Evolutionary conservation across 2,113 vertebrate species (phyloP).

Genomic region (Anhinga anhinga): DNA sequence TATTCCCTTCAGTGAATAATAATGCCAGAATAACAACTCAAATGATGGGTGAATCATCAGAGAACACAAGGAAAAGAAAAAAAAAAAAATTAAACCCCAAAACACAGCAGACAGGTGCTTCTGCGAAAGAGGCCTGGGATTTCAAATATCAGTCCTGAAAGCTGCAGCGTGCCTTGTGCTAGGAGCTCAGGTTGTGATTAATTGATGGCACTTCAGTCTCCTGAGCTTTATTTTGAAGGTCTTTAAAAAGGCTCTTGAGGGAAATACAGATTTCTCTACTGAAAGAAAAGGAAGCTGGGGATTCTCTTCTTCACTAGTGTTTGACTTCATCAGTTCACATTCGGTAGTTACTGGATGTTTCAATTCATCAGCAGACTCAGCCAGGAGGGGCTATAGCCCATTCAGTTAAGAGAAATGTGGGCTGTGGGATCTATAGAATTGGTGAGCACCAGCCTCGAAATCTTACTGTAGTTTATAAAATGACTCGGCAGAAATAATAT

Average conservation of each 20-base stretch:
- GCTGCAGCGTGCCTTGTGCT: rapidly evolving
- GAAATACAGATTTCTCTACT: background rate
- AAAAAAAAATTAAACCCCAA: background rate
- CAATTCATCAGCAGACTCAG: background rate
- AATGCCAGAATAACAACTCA: background rate
- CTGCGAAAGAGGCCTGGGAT: background rate
- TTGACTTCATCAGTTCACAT: background rate
- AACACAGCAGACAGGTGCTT: background rate
- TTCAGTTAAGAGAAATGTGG: background rate
- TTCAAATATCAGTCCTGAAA: background rate
- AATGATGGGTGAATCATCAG: background rate
- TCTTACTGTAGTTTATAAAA: background rate
- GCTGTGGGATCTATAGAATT: background rate
- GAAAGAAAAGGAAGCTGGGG: background rate
- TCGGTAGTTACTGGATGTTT: background rate
- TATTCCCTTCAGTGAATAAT: background rate
- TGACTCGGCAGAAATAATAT: background rate
- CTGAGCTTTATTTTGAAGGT: background rate
- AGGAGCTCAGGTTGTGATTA: background rate
- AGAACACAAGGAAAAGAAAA: background rate
- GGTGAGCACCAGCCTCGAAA: background rate
- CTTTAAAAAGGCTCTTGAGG: slow-evolving; percentile 24
- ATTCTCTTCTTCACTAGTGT: background rate
- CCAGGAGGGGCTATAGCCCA: background rate
- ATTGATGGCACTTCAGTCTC: background rate